Conservation (phyloP, 2,888 invertebrate species). For the Julus scanicus region DNA sequence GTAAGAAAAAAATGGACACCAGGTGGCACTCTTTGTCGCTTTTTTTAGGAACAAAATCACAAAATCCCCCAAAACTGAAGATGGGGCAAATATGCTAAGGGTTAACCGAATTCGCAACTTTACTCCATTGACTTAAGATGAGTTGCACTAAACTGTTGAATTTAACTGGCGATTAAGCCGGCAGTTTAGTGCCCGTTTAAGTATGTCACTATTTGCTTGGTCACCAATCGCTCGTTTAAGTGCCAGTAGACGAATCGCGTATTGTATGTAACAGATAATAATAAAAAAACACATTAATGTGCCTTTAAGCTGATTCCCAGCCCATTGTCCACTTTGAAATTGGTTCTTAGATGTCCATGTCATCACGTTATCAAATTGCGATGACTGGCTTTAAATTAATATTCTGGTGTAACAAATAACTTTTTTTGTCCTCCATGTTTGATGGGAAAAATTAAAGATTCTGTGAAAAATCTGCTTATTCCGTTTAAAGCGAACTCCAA, state of each 20-base stretch:
- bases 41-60: too few relatives aligned
- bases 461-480: background rate
- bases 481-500: constrained; percentile 27
- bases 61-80: too few relatives aligned
- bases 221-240: constrained; percentile 49
- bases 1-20: background rate
- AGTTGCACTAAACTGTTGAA: background rate
- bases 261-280: too few relatives aligned
- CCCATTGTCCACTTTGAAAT: background rate
- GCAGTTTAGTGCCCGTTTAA: too few relatives aligned
- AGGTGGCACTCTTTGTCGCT: background rate
- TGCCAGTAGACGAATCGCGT: constrained; percentile 34
- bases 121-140: background rate
- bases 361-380: background rate
- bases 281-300: background rate
- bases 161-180: background rate
- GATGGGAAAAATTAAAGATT: background rate
- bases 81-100: background rate
- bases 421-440: background rate
- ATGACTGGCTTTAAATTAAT: too few relatives aligned
- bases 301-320: too few relatives aligned
- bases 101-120: background rate
- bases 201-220: background rate
- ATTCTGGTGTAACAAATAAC: too few relatives aligned
- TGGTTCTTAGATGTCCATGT: background rate